Conservation (phyloP, 2,888 invertebrate species). For the Liopterus haemorrhoidalis region DNA sequence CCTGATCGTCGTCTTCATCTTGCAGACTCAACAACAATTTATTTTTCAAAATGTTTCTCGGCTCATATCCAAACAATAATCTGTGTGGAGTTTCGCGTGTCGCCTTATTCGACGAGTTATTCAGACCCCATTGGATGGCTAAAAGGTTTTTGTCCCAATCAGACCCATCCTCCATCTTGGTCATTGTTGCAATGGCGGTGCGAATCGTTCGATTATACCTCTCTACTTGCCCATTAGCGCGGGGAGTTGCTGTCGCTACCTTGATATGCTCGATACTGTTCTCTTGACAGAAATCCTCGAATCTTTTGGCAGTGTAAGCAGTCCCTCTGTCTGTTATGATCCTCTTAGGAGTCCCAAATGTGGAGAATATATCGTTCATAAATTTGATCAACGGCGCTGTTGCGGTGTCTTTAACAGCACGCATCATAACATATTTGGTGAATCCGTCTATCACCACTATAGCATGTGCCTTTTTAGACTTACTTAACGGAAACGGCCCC, state of each 20-base stretch:
- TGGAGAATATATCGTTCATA: conserved; percentile 33
- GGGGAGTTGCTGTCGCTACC: conserved; percentile 27
- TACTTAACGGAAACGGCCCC: conserved; percentile 40
- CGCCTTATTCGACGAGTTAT: conserved; percentile 28
- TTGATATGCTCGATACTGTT: conserved; percentile 33
- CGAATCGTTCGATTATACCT: conserved; percentile 29
- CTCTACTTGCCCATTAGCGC: conserved; percentile 40
- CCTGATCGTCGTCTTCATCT: conserved; percentile 15
- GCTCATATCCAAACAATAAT: conserved; percentile 16
- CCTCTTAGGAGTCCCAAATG: conserved; percentile 35
- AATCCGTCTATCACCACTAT: conserved; percentile 42
- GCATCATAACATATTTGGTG: conserved; percentile 39
- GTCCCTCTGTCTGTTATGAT: conserved; percentile 41
- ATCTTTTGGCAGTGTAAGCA: conserved; percentile 39
- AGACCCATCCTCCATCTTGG: conserved; percentile 27
- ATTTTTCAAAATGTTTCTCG: conserved; percentile 13
- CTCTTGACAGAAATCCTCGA: conserved; percentile 36
- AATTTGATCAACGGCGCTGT: conserved; percentile 33
- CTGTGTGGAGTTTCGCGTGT: conserved; percentile 21
- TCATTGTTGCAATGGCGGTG: conserved; percentile 29
- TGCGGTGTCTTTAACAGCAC: conserved; percentile 36
- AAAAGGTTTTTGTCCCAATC: conserved; percentile 33
- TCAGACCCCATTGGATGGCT: conserved; percentile 30
- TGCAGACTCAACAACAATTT: conserved; percentile 19
- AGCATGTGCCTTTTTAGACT: too few relatives aligned